A percentile compares a stretch with the other conserved stretches of the same genome.
phyloP scores from a whole-genome alignment of 2,113 vertebrate genomes.

The Semicossyphus pulcher region DNA sequence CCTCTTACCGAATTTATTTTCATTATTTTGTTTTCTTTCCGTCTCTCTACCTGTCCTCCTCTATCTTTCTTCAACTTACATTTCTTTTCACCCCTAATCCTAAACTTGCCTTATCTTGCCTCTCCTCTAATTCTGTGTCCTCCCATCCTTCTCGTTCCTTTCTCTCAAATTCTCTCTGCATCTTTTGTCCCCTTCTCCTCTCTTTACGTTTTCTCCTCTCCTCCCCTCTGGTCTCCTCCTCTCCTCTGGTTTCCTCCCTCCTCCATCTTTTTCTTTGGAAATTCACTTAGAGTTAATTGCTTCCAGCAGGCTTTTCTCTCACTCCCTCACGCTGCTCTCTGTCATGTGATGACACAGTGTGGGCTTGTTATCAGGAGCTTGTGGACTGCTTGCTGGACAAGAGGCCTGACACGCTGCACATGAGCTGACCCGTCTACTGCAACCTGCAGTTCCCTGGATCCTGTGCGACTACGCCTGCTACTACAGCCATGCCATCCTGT shows the following conservation, averaged over 20 bases:
- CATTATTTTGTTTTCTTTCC: too few species aligned
- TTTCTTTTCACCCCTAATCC: too few species aligned
- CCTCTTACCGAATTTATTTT: too few species aligned
- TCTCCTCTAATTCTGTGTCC: too few species aligned
- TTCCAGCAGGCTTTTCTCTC: slow-evolving; percentile 77
- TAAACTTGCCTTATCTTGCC: too few species aligned
- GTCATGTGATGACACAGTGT: slow-evolving; percentile 83
- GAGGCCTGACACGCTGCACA: slow-evolving; percentile 23
- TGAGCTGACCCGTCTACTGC: slow-evolving; percentile 2
- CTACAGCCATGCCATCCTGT: slow-evolving; percentile 54
- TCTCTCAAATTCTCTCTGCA: too few species aligned
- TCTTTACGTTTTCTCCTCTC: too few species aligned
- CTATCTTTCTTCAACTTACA: too few species aligned
- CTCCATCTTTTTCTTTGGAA: slow-evolving; percentile 59
- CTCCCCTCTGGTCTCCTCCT: not conserved
- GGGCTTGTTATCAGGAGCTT: slow-evolving; percentile 61
- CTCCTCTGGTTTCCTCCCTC: not conserved
- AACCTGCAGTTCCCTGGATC: not conserved
- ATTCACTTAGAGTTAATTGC: slow-evolving; percentile 85
- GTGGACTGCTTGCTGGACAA: slow-evolving; percentile 24
- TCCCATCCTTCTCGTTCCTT: too few species aligned
- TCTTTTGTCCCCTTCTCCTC: not conserved
- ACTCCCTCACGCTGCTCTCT: slow-evolving; percentile 79
- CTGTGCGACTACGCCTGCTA: slow-evolving; percentile 54
- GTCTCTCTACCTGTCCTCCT: too few species aligned